These are phyloP conservation scores for Silvanus unidentatus DNA, from an alignment of 2,888 invertebrate genomes.

Conservation along the genomic window DNA sequence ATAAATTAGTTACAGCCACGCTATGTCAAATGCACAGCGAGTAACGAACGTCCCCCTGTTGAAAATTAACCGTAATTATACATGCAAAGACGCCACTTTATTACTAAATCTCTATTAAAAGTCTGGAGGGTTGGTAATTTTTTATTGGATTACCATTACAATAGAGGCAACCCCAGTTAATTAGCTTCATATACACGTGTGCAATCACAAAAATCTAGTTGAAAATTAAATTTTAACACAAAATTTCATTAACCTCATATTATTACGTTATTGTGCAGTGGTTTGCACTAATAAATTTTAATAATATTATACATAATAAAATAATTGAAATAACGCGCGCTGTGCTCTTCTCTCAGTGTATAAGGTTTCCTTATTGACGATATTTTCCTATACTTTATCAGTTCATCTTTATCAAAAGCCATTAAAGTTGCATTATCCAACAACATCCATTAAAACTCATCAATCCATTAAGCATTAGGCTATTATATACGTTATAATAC, in stretches of 20 bases:
- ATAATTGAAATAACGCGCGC: too few relatives aligned
- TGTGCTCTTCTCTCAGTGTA: too few relatives aligned
- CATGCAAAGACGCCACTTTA: slow-evolving; percentile 6
- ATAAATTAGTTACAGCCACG: slow-evolving; percentile 36
- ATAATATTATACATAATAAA: too few relatives aligned
- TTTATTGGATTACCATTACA: not conserved
- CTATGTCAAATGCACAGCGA: slow-evolving; percentile 28
- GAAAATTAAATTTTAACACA: not conserved
- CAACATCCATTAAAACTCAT: slow-evolving; percentile 32
- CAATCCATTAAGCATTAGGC: slow-evolving; percentile 36
- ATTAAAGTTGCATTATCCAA: slow-evolving; percentile 31
- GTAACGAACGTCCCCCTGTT: slow-evolving; percentile 15
- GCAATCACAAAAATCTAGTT: not conserved
- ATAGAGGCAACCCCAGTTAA: not conserved
- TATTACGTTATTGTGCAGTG: not conserved
- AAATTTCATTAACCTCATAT: slow-evolving; percentile 2
- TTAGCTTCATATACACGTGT: not conserved
- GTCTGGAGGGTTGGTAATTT: not conserved
- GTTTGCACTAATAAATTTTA: slow-evolving; percentile 2
- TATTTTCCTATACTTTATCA: not conserved
- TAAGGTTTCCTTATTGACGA: too few relatives aligned
- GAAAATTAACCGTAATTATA: slow-evolving; percentile 28
- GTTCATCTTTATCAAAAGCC: slow-evolving; percentile 28
- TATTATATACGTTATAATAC: slow-evolving; percentile 26
- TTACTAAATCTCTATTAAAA: slow-evolving; percentile 1